Evolutionary conservation across 1,140 invertebrate species (phyloP).

Genomic region (Drosophila paulistorum): DNA sequence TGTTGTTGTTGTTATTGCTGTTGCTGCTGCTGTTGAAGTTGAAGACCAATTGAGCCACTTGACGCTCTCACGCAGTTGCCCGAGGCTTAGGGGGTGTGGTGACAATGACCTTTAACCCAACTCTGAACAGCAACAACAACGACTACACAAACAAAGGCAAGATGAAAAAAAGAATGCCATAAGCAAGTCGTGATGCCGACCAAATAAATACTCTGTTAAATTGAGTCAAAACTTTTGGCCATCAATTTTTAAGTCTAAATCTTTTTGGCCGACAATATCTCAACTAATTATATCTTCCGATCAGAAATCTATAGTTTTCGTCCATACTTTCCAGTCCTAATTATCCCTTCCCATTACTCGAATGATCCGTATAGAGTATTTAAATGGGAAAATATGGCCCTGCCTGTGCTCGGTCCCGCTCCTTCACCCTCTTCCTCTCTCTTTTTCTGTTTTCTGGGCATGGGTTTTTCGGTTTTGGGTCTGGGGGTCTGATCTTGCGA

Average conservation of each 20-base stretch:
- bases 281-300: no score
- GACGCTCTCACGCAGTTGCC: slow-evolving; percentile 64
- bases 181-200: neutral
- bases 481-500: slow-evolving; percentile 16
- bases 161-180: slow-evolving; percentile 18
- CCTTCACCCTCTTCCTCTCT: neutral
- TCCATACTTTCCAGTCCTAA: no score
- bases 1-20: slow-evolving; percentile 10
- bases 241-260: no score
- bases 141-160: slow-evolving; percentile 5
- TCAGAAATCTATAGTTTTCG: no score
- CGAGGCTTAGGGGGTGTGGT: slow-evolving; percentile 39
- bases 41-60: slow-evolving; percentile 68
- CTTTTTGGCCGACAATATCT: no score
- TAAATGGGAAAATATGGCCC: neutral
- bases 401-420: neutral
- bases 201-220: neutral
- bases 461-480: slow-evolving; percentile 10
- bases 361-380: neutral
- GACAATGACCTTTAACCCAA: slow-evolving; percentile 74
- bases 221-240: no score
- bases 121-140: slow-evolving; percentile 2
- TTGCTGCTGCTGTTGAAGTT: slow-evolving; percentile 36
- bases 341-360: no score
- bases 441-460: neutral